A percentile compares a stretch with the other conserved stretches of the same genome.
Evolutionary conservation across 2,113 vertebrate genomes (phyloP).

Genomic region (Conger conger): DNA sequence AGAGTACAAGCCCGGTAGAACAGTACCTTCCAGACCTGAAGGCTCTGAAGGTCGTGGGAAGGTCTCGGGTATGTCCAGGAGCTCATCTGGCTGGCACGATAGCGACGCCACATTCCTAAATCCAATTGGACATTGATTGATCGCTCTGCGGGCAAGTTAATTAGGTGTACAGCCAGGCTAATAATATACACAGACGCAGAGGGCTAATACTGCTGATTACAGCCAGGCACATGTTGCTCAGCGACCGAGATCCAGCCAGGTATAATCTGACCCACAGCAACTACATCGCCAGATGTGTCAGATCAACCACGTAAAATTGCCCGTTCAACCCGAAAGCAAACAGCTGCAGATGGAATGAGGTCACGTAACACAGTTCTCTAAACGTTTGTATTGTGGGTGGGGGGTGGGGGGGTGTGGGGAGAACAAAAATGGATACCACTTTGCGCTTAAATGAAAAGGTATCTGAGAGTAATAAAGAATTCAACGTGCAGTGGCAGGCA

Average conservation of each 20-base stretch:
- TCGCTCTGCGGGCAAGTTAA: slow-evolving; percentile 52
- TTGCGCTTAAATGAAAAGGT: background rate
- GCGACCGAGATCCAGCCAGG: background rate
- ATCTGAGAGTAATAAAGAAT: background rate
- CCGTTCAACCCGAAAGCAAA: slow-evolving; percentile 3
- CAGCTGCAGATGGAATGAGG: background rate
- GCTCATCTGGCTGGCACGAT: slow-evolving; percentile 36
- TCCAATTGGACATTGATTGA: slow-evolving; percentile 64
- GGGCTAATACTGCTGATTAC: background rate
- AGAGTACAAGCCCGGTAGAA: background rate
- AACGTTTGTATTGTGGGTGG: too few relatives aligned
- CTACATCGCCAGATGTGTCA: background rate
- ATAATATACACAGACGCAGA: slow-evolving; percentile 61
- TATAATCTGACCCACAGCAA: background rate
- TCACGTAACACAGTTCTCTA: background rate
- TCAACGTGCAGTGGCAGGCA: background rate
- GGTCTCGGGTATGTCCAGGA: slow-evolving; percentile 51
- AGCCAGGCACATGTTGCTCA: background rate
- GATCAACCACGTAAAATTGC: background rate
- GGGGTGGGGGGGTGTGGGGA: too few relatives aligned
- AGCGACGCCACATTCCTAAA: slow-evolving; percentile 53
- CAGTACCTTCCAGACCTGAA: slow-evolving; percentile 38
- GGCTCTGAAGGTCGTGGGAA: slow-evolving; percentile 50
- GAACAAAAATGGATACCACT: background rate
- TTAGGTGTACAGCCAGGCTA: slow-evolving; percentile 56